These are phyloP conservation scores for Lycophotia porphyrea DNA, from an alignment of 2,888 invertebrate species.

Conservation along the genomic window DNA sequence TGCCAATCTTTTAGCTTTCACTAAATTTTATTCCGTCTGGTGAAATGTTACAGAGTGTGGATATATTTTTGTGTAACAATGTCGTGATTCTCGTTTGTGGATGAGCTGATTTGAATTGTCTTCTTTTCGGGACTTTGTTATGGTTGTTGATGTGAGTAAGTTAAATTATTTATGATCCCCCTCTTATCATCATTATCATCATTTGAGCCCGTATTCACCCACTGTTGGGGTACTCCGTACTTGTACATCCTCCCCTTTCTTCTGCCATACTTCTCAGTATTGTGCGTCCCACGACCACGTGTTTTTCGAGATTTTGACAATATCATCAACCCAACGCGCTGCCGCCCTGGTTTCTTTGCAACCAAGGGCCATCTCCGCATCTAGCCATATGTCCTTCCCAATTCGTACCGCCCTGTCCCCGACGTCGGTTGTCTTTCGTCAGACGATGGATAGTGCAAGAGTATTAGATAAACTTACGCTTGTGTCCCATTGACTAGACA, in stretches of 20 bases:
- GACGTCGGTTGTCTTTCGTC: no score
- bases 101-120: slow-evolving; percentile 5
- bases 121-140: slow-evolving; percentile 3
- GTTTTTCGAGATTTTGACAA: not conserved
- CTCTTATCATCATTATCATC: not conserved
- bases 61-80: slow-evolving; percentile 51
- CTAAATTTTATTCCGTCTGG: slow-evolving; percentile 49
- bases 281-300: not conserved
- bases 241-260: not conserved
- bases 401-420: no score
- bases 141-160: not conserved
- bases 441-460: no score
- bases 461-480: no score
- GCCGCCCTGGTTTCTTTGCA: not conserved
- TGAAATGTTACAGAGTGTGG: slow-evolving; percentile 52
- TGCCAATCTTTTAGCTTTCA: slow-evolving; percentile 60
- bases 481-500: not conserved
- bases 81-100: slow-evolving; percentile 38
- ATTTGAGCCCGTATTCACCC: not conserved
- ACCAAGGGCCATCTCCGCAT: not conserved
- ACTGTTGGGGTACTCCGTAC: no score
- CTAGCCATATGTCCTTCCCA: no score
- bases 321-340: not conserved
- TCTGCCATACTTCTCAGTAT: not conserved
- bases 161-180: not conserved